These are phyloP conservation scores for Lepidochrysops patricia DNA, from an alignment of 2,888 invertebrate species.

Conservation along the genomic window DNA sequence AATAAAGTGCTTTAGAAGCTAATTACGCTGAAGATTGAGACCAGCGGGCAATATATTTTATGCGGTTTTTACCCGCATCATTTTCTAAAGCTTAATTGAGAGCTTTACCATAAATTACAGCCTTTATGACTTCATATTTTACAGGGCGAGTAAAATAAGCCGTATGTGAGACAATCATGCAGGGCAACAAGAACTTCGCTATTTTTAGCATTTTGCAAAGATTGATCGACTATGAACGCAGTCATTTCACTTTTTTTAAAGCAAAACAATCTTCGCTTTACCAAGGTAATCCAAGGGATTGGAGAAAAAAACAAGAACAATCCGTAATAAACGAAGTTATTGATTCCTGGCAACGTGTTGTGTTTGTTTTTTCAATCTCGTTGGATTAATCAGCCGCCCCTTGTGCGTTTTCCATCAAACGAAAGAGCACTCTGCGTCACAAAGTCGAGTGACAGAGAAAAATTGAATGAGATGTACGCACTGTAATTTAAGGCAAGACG, in stretches of 20 bases:
- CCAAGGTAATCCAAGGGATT: background rate
- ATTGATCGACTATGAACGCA: background rate
- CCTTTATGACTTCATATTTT: background rate
- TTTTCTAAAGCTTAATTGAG: background rate
- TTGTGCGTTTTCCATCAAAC: conserved; percentile 46
- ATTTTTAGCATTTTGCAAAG: background rate
- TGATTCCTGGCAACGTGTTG: conserved; percentile 19
- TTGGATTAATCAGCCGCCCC: conserved; percentile 58
- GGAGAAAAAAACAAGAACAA: conserved; percentile 24
- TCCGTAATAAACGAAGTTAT: conserved; percentile 4
- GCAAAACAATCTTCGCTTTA: background rate
- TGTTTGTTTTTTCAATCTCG: conserved; percentile 52
- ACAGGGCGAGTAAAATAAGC: background rate
- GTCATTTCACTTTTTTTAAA: background rate
- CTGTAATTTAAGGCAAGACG: conserved; percentile 10
- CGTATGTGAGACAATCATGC: background rate
- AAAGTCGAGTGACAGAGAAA: conserved; percentile 59
- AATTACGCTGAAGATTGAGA: conserved; percentile 18
- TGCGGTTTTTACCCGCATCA: background rate
- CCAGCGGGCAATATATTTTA: background rate
- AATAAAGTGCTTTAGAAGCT: conserved; percentile 28
- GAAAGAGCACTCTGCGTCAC: conserved; percentile 46
- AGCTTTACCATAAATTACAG: background rate
- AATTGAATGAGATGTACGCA: conserved; percentile 42
- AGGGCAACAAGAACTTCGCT: background rate